Conservation (phyloP, 2,888 invertebrate genomes). For the Nyleta sp. region DNA sequence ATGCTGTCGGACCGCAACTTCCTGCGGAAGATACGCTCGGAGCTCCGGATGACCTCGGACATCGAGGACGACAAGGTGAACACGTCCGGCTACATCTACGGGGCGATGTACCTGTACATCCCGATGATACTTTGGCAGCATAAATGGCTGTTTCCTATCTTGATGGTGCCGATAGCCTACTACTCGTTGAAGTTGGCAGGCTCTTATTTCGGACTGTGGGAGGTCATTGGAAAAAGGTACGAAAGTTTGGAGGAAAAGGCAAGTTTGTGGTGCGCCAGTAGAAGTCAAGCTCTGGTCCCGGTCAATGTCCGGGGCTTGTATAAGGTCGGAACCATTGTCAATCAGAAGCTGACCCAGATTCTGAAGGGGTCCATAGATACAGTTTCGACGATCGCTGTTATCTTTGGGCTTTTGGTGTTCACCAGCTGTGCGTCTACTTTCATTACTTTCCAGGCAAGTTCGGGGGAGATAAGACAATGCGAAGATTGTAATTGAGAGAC, state of each 20-base stretch:
- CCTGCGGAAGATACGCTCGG: constrained; percentile 74
- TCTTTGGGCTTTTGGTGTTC: constrained; percentile 92
- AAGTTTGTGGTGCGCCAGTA: constrained; percentile 86
- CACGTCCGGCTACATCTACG: constrained; percentile 86
- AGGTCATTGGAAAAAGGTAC: constrained; percentile 74
- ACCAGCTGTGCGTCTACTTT: constrained; percentile 91
- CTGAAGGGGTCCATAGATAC: constrained; percentile 92
- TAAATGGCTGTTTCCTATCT: constrained; percentile 90
- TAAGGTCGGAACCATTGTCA: constrained; percentile 87
- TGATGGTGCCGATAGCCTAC: constrained; percentile 90
- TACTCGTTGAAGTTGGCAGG: constrained; percentile 85
- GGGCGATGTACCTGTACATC: constrained; percentile 91
- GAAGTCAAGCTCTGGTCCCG: constrained; percentile 89
- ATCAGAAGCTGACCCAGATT: constrained; percentile 85
- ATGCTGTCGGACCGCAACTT: constrained; percentile 74
- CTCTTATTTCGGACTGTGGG: constrained; percentile 82
- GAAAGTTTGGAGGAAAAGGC: constrained; percentile 81
- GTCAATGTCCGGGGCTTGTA: constrained; percentile 90
- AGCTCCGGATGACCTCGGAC: constrained; percentile 76
- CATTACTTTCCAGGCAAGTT: constrained; percentile 90
- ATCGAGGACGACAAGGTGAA: constrained; percentile 74
- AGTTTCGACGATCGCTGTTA: constrained; percentile 93
- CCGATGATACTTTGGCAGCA: constrained; percentile 93
- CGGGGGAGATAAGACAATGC: too few species aligned
- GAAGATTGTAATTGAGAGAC: background rate